These are phyloP conservation scores for Mythimna vitellina DNA, from an alignment of 2,888 invertebrate species.

Conservation along the genomic window DNA sequence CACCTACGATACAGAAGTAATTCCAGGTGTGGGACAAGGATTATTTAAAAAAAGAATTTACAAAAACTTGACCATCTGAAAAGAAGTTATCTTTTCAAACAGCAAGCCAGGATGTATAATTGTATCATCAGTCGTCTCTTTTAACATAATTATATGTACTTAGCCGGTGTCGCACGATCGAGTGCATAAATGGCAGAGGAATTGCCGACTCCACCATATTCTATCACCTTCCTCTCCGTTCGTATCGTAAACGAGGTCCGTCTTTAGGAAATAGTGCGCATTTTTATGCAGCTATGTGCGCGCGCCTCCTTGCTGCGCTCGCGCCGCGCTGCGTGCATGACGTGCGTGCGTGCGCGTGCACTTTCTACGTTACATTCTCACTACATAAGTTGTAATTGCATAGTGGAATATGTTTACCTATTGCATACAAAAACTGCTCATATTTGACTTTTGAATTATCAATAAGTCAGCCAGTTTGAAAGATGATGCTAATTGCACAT, in stretches of 20 bases:
- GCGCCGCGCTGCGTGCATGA: constrained; percentile 11
- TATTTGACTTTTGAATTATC: too few species aligned
- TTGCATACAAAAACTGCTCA: background rate
- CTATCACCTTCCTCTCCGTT: background rate
- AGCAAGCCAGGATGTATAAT: background rate
- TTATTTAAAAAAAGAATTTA: too few species aligned
- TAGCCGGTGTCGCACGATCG: background rate
- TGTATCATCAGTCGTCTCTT: background rate
- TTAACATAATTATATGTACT: background rate
- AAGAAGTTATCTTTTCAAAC: background rate
- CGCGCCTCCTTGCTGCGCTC: constrained; percentile 11
- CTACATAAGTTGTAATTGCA: constrained; percentile 52
- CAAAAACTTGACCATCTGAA: too few species aligned
- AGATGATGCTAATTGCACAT: too few species aligned
- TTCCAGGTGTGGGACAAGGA: too few species aligned
- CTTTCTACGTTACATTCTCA: constrained; percentile 66
- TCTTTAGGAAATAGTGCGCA: constrained; percentile 54
- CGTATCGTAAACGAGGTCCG: constrained; percentile 14
- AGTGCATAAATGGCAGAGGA: background rate
- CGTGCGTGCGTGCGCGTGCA: constrained; percentile 41
- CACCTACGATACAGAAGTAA: too few species aligned
- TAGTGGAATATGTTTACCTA: constrained; percentile 16
- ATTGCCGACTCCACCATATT: constrained; percentile 26
- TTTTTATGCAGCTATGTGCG: constrained; percentile 50
- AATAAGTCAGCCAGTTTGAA: too few species aligned